Conservation (phyloP, 2,797 vertebrate genomes). For the Thunnus albacares region DNA sequence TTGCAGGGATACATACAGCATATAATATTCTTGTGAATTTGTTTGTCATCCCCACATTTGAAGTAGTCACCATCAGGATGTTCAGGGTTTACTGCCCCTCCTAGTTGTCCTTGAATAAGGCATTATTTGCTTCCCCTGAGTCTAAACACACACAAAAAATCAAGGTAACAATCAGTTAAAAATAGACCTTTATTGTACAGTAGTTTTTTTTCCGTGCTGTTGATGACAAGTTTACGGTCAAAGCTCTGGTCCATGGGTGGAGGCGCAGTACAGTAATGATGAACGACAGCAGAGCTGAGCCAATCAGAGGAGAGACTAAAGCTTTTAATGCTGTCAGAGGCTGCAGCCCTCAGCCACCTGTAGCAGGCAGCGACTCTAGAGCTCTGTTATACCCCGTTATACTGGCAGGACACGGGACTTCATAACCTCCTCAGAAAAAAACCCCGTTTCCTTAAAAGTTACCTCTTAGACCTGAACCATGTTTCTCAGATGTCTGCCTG, state of each 20-base stretch:
- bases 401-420: background rate
- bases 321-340: constrained; percentile 65
- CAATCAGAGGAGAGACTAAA: constrained; percentile 62
- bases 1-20: background rate
- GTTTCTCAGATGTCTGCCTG: constrained; percentile 19
- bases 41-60: background rate
- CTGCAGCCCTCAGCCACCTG: constrained; percentile 74
- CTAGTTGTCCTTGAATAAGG: background rate
- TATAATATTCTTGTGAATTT: background rate
- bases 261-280: constrained; percentile 28
- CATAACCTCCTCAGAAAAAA: background rate
- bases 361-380: constrained; percentile 38
- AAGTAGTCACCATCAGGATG: too few species aligned
- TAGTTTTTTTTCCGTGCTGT: background rate
- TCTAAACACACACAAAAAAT: background rate
- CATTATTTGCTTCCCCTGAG: background rate
- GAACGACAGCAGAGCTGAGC: constrained; percentile 62
- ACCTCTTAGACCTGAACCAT: constrained; percentile 41
- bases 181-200: constrained; percentile 5
- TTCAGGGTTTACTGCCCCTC: too few species aligned
- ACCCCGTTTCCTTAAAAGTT: background rate
- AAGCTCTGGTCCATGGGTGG: background rate
- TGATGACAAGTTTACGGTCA: constrained; percentile 10
- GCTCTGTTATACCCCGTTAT: constrained; percentile 32
- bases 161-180: constrained; percentile 6